Conservation (phyloP, 1,140 invertebrate species). For the Tetramorium parvispinum region DNA sequence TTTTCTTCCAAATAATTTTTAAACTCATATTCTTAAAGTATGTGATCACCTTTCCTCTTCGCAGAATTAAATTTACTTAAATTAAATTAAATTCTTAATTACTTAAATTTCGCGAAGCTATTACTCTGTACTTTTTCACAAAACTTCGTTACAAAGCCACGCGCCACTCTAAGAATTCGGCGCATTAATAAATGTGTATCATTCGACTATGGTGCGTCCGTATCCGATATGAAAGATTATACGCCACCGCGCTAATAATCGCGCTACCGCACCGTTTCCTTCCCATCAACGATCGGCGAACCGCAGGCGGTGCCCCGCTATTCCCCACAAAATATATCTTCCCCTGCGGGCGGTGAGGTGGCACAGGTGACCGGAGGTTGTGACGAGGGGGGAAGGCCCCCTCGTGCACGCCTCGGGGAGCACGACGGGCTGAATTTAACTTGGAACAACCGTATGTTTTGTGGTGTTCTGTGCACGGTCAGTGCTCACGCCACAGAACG, state of each 20-base stretch:
- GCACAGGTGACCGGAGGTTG: conserved; percentile 68
- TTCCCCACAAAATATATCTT: conserved; percentile 44
- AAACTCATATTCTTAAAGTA: neutral
- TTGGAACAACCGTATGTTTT: conserved; percentile 74
- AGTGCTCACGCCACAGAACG: conserved; percentile 73
- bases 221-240: neutral
- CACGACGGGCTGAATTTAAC: conserved; percentile 75
- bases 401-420: conserved; percentile 71
- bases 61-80: neutral
- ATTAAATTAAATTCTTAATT: neutral
- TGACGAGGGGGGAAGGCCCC: conserved; percentile 61
- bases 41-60: neutral
- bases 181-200: neutral
- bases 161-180: neutral
- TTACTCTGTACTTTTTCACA: neutral
- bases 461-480: conserved; percentile 74
- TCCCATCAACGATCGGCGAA: conserved; percentile 22
- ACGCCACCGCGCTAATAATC: conserved; percentile 5
- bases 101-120: neutral
- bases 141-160: neutral
- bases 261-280: conserved; percentile 14
- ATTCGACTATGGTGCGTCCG: neutral
- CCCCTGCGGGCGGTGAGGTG: conserved; percentile 41
- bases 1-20: neutral
- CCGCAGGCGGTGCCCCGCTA: conserved; percentile 3